Evolutionary conservation across 2,888 invertebrate species (phyloP), one percentile per base, ranked within the genome.

Genomic region (Eledona agricola): DNA sequence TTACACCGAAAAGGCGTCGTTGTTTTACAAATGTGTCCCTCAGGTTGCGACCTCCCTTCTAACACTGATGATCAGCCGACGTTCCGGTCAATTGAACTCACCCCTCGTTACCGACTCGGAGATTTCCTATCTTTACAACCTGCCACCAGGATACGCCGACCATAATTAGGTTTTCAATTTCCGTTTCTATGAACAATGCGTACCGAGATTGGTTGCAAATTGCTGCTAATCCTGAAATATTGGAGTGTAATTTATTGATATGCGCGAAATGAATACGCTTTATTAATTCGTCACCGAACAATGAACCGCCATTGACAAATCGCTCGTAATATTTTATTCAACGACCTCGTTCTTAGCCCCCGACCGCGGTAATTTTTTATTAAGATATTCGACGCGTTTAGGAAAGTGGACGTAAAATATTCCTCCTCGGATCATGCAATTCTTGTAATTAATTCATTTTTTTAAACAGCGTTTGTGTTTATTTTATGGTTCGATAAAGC

Each of bases 21-120:
- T 59, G 59, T 58, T 59, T 60, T 58, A 58, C 60, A 60, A 60
- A 63, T 63, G 63, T 58, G 63, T 63, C 63, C 60, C 63, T 51
- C 34, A 59, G 63, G 60, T 57, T 58, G 53, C 58, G 58, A 58
- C 60, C 60, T 57, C 58, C 46, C 40, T 49, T 57, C 61, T 54
- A 60, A 58, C 64, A 54, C 58, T 63, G 66, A 66, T 64, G 65
- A 65, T 62, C 64, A 57, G 62, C 55, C 55, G 57, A 46, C 50
- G 57, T 67, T 67, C 64, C 67, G 64, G 65, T 66, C 67, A 67
- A 67, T 67, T 66, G 65, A 66, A 32, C 55, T 20, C 17, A 38
- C 22, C 38, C 43, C 31, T 50, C 43, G 45, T 54, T 50, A 50
- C 45, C 34, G 25, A 22, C 19, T 17, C 26, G 29, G 23, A 45